Conservation (phyloP, 2,797 vertebrate species). For the Falco berigora region DNA sequence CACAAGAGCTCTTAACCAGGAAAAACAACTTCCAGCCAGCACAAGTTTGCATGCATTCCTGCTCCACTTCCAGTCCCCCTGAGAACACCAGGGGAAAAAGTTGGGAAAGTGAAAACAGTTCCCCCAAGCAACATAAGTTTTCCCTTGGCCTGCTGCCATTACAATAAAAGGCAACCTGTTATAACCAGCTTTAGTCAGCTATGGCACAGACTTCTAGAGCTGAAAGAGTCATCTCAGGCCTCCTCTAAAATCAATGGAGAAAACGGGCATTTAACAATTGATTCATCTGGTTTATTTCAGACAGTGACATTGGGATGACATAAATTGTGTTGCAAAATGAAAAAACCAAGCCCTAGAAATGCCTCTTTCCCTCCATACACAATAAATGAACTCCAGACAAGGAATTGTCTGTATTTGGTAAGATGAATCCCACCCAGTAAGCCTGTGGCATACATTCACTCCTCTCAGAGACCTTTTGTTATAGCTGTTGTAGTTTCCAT, state of each 20-base stretch:
- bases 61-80: not conserved
- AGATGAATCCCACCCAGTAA: not conserved
- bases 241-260: not conserved
- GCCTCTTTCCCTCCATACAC: not conserved
- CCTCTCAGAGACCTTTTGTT: not conserved
- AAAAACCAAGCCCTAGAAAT: not conserved
- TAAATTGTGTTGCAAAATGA: not conserved
- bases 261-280: not conserved
- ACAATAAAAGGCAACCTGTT: not conserved
- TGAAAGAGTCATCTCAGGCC: not conserved
- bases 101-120: not conserved
- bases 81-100: not conserved
- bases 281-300: conserved; percentile 14
- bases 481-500: not conserved
- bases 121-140: not conserved
- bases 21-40: not conserved
- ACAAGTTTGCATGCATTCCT: not conserved
- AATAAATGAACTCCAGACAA: not conserved
- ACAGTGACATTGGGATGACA: not conserved
- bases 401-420: not conserved
- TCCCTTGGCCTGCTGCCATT: not conserved
- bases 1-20: not conserved
- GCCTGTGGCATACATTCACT: not conserved
- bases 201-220: not conserved
- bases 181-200: not conserved